Conservation (phyloP, 2,888 invertebrate genomes). For the Nemotelus nigrinus region DNA sequence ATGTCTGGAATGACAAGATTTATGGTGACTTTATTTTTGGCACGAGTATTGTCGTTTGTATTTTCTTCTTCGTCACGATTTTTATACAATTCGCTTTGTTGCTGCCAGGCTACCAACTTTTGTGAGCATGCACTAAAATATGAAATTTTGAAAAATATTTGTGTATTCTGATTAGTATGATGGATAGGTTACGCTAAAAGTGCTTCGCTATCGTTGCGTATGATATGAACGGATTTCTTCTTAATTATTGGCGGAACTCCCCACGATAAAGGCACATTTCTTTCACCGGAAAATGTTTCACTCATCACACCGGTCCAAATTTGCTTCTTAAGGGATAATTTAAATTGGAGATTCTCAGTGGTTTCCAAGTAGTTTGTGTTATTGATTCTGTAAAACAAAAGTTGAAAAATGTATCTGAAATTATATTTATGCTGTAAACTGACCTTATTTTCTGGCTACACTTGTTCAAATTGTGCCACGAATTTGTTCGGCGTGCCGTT, state of each 20-base stretch:
- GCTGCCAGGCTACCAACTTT: slow-evolving; percentile 67
- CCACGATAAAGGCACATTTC: slow-evolving; percentile 72
- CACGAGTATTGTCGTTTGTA: not conserved
- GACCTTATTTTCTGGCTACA: slow-evolving; percentile 56
- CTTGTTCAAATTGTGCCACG: slow-evolving; percentile 62
- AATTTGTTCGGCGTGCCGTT: slow-evolving; percentile 58
- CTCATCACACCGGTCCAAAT: slow-evolving; percentile 74
- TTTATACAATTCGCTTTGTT: slow-evolving; percentile 48
- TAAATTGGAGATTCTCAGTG: slow-evolving; percentile 68
- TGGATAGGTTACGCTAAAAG: slow-evolving; percentile 67
- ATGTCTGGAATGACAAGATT: slow-evolving; percentile 46
- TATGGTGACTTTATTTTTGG: slow-evolving; percentile 48
- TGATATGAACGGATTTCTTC: slow-evolving; percentile 53
- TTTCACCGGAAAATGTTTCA: slow-evolving; percentile 55
- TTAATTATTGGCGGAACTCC: slow-evolving; percentile 70
- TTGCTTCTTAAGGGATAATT: slow-evolving; percentile 76
- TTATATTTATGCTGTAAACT: slow-evolving; percentile 11
- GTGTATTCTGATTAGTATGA: not conserved
- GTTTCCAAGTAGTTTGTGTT: slow-evolving; percentile 35
- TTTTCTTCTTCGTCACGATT: not conserved
- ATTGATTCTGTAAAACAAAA: slow-evolving; percentile 27
- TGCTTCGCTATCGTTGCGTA: slow-evolving; percentile 70
- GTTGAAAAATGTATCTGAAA: not conserved
- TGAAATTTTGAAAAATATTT: not conserved
- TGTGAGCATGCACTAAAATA: slow-evolving; percentile 72